Base-by-base conservation (phyloP, 1,140 invertebrate genomes). In the Drosophila arizonae region DNA sequence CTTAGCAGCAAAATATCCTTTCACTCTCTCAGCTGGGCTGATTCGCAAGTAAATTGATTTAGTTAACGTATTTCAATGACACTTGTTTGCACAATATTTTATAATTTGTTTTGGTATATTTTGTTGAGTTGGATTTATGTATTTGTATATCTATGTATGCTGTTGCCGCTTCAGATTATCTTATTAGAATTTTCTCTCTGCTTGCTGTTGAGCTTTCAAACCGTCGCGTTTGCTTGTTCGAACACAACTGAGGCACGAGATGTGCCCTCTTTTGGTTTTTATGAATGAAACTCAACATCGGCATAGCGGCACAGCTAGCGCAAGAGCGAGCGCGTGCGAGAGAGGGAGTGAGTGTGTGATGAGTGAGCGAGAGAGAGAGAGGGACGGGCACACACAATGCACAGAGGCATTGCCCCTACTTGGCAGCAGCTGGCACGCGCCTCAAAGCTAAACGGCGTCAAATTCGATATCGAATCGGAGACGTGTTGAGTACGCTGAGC, bases 171-270 rank as follows among this genome's bases (percentile, higher is more conserved):
- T 48, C n/a, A 45, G 48, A 43, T 63, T 24, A 41, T 61, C 52
- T 65, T 41, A n/a, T 68, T 68, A 56, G 48, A 57, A 48, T 67
- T 63, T 72, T 67, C 33, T 67, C 41, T 36, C 11, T 24, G 28
- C 26, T 48, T 65, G 48, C 33, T 61, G 57, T 33, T 56, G 51
- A 15, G 60, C 64, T 70, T 67, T 87, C 73, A 74, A 86, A 91
- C 90, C 91, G 91, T 82, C 90, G 88, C 91, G 90, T 89, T 91
- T 90, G 90, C 90, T 91, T 88, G 90, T 91, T 79, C 82, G 85
- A 92, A 91, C 80, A 90, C 79, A 91, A 92, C 91, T 92, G 91
- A 91, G 89, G 73, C 90, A 90, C 90, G 90, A 91, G 90, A 90
- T 89, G 87, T 74, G 88, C 82, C 76, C 86, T 90, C 90, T 82